Base-by-base conservation (phyloP, 1,140 invertebrate genomes). In the Meloidogyne exigua region DNA sequence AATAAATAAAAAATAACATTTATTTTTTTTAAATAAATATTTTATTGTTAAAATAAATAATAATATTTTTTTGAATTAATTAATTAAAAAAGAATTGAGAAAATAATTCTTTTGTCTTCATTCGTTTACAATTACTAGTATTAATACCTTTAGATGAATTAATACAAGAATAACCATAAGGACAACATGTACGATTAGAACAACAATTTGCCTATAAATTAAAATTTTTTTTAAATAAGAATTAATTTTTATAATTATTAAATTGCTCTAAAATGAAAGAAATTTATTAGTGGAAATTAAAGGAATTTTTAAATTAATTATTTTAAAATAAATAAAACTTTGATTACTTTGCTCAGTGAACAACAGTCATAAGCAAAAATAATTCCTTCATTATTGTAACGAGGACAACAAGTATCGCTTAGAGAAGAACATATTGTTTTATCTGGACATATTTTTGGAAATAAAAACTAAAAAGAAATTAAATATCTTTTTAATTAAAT, bases 1-100 rank as follows among this genome's bases (percentile, higher is more conserved):
- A 98, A 91, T 98, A 88, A 88, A 57, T 57, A 74, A 49, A 25
- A 64, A 49, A 67, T 18, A 0, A 49, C 2, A n/a, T 13, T 44
- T 49, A 18, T 49, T 49, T n/a, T 39, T 39, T 39, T 7, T 39
- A 32, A 32, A 32, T 32, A 32, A 32, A 3, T 32, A 32, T 32
- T 32, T 32, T 32, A 32, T 32, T 32, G 28, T 32, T 32, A 32
- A 32, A 32, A 32, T 32, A n/a, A n/a, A n/a, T n/a, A n/a, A n/a
- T n/a, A n/a, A n/a, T n/a, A n/a, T n/a, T n/a, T n/a, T n/a, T n/a
- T n/a, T n/a, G n/a, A n/a, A n/a, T n/a, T 32, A 32, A 15, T 68
- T 42, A 68, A 65, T 73, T 21, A 21, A 73, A 32, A 32, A 73
- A 73, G 3, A 73, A 32, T 26, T 26, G 21, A 21, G 28, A 2